Base-by-base conservation (phyloP, 2,888 invertebrate genomes). In the Habroteleia sp. region DNA sequence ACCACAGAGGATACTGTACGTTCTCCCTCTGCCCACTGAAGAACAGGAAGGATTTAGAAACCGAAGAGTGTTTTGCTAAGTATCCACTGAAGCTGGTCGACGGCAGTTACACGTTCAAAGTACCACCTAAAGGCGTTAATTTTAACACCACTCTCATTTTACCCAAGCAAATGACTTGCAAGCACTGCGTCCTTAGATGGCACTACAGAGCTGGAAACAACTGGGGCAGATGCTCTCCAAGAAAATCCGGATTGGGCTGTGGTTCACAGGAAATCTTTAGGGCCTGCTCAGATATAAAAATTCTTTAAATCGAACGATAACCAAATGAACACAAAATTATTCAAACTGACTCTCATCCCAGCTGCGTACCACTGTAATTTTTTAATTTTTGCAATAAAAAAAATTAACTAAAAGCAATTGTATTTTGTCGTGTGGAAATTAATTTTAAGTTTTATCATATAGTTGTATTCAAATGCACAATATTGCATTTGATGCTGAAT, bases 151-250 rank as follows among this genome's bases (percentile, higher is more conserved):
- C 5, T 0, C 8, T 42, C 2, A 13, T 52, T 76, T 82, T 91
- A 5, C 91, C 92, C 0, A 10, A 78, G 1, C 85, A 82, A 0
- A 37, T 91, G 6, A 88, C 81, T n/a, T 92, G 91, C 80, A 66
- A 89, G 0, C 90, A 90, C 37, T 91, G 91, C 79, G 90, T 91
- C 0, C 78, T 92, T 2, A 89, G 91, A 56, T 92, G 91, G 92
- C 89, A 89, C 23, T 92, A 91, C 77, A 83, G 82, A 3, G 85
- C 89, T 11, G 91, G 90, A 86, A 91, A 91, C 77, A 88, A 88
- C 46, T 90, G 90, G 91, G 90, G 90, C 1, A 23, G 39, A 0
- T 91, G 91, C 77, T 80, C 71, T 0, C 73, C 50, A 5, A 50
- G 89, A 0, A 76, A 54, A 0, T 82, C 82, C 1, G 82, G 77